These are phyloP conservation scores for Masnerella sp. DNA, from an alignment of 2,888 invertebrate species.

Conservation along the genomic window DNA sequence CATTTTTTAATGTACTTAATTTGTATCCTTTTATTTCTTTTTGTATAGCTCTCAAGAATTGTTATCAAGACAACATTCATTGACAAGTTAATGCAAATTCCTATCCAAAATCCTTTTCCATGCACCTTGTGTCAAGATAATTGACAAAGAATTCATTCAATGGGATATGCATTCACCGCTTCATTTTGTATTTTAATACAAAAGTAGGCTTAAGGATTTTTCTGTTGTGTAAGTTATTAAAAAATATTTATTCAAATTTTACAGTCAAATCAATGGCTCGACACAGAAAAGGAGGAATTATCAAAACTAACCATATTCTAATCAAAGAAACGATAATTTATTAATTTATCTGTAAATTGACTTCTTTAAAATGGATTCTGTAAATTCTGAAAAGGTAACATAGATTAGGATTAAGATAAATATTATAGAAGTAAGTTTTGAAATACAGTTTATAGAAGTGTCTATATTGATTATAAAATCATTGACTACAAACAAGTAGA, in stretches of 20 bases:
- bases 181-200: too few species aligned
- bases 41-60: too few species aligned
- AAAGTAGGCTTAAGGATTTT: slow-evolving; percentile 19
- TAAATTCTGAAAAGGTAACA: slow-evolving; percentile 37
- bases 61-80: too few species aligned
- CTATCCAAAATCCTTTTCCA: too few species aligned
- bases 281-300: slow-evolving; percentile 20
- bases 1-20: too few species aligned
- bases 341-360: slow-evolving; percentile 26
- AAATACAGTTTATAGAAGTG: background rate
- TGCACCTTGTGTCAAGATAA: too few species aligned
- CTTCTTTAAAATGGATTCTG: slow-evolving; percentile 27
- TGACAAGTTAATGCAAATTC: too few species aligned
- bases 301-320: slow-evolving; percentile 16
- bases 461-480: background rate
- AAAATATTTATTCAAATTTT: slow-evolving; percentile 17
- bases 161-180: too few species aligned
- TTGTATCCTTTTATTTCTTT: too few species aligned
- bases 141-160: too few species aligned
- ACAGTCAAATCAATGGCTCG: slow-evolving; percentile 32
- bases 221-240: slow-evolving; percentile 15
- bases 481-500: too few species aligned
- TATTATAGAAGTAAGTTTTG: background rate
- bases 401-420: slow-evolving; percentile 3
- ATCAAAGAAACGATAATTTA: slow-evolving; percentile 27